These are phyloP conservation scores for Drosophila glabriapex DNA, from an alignment of 2,888 invertebrate species.

Conservation along the genomic window DNA sequence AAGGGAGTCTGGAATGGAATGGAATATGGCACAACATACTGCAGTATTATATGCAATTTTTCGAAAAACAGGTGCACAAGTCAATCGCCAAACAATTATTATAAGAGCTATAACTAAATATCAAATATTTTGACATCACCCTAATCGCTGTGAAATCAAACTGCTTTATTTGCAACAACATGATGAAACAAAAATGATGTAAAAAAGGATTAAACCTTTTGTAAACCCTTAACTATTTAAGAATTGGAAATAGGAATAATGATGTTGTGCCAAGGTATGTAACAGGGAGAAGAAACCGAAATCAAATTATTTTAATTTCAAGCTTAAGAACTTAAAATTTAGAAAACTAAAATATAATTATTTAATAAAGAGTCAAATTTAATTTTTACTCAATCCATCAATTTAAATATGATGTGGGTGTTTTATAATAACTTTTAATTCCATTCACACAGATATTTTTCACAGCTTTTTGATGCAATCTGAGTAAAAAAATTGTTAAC, in stretches of 20 bases:
- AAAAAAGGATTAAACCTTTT: background rate
- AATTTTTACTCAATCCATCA: background rate
- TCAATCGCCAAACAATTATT: slow-evolving; percentile 52
- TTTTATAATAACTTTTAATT: background rate
- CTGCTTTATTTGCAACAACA: slow-evolving; percentile 16
- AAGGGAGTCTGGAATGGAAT: background rate
- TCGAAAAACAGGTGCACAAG: slow-evolving; percentile 15
- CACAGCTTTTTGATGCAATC: background rate
- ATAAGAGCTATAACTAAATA: slow-evolving; percentile 7
- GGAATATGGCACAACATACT: background rate
- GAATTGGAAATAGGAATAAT: background rate
- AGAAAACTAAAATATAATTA: background rate
- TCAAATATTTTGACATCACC: slow-evolving; percentile 32
- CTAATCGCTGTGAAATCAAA: slow-evolving; percentile 22
- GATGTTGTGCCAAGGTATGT: background rate
- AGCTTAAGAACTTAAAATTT: background rate
- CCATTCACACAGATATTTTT: background rate
- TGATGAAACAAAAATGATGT: background rate
- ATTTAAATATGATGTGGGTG: background rate
- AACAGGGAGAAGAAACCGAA: background rate
- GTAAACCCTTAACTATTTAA: background rate
- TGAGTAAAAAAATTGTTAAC: background rate
- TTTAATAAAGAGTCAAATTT: background rate
- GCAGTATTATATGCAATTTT: slow-evolving; percentile 12
- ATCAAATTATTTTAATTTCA: background rate